Evolutionary conservation across 2,113 vertebrate species (phyloP).

Genomic region (Cyprinodon brontotheroides): DNA sequence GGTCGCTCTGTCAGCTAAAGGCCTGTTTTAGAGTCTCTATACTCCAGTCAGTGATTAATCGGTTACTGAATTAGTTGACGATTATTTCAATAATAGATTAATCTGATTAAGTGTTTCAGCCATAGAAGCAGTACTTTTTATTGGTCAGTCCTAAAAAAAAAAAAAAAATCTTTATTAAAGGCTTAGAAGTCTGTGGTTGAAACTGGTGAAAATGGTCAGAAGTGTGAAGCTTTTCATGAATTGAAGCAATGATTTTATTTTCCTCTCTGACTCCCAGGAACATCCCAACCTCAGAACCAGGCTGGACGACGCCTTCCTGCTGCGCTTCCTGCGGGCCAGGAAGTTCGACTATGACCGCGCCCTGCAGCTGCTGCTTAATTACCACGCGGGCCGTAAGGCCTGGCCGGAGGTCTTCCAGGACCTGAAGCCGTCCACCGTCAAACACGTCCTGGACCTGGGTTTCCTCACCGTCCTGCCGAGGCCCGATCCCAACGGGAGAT

Average conservation of each 20-base stretch:
- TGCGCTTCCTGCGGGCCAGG: slow-evolving; percentile 95
- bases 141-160: too few species aligned
- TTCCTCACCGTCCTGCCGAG: slow-evolving; percentile 93
- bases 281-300: slow-evolving; percentile 88
- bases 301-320: slow-evolving; percentile 91
- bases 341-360: slow-evolving; percentile 98
- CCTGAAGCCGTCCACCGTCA: slow-evolving; percentile 89
- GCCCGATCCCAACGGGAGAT: slow-evolving; percentile 89
- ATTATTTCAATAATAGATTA: too few species aligned
- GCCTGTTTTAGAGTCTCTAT: too few species aligned
- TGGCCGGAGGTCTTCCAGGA: slow-evolving; percentile 97
- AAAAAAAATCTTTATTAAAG: too few species aligned
- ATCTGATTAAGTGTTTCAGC: too few species aligned
- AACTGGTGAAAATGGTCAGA: neutral
- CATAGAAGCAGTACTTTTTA: too few species aligned
- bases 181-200: neutral
- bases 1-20: too few species aligned
- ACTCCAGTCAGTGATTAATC: too few species aligned
- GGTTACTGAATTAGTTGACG: too few species aligned
- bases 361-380: slow-evolving; percentile 93
- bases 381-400: slow-evolving; percentile 88
- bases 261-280: slow-evolving; percentile 84
- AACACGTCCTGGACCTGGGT: slow-evolving; percentile 90
- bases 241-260: neutral
- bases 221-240: neutral